Conservation (phyloP, 1,140 invertebrate species). For the Sitobion miscanthi region DNA sequence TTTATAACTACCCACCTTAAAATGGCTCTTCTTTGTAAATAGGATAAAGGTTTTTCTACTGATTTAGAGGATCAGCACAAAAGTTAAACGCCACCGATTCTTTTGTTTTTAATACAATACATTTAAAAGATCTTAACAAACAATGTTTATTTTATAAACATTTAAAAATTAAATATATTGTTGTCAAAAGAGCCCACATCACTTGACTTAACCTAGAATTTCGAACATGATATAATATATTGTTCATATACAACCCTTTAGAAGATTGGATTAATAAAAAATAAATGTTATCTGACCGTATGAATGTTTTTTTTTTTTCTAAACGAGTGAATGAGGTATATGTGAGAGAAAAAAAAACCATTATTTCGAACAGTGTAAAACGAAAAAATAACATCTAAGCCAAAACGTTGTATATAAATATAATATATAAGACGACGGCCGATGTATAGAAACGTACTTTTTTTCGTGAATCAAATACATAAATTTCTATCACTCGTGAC, state of each 20-base stretch:
- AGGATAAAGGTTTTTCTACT: background rate
- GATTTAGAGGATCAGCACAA: background rate
- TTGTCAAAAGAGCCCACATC: background rate
- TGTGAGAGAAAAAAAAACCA: background rate
- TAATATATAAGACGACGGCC: background rate
- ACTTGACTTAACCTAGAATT: background rate
- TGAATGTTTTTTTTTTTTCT: background rate
- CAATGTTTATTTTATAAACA: background rate
- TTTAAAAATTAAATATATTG: background rate
- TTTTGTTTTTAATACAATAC: background rate
- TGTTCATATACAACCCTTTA: background rate
- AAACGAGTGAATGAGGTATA: background rate
- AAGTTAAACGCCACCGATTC: background rate
- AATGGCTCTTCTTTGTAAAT: background rate
- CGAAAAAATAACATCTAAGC: slow-evolving; percentile 1
- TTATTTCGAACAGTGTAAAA: slow-evolving; percentile 25
- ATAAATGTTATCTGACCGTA: background rate
- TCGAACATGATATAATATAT: background rate
- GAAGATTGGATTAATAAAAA: background rate
- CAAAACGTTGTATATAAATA: background rate
- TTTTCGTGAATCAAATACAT: slow-evolving; percentile 50
- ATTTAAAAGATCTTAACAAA: background rate
- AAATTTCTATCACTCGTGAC: slow-evolving; percentile 52
- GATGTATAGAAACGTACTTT: background rate
- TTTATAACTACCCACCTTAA: background rate